These are phyloP conservation scores for Boulengeromyrus knoepffleri DNA, from an alignment of 2,113 vertebrate genomes.

Conservation along the genomic window DNA sequence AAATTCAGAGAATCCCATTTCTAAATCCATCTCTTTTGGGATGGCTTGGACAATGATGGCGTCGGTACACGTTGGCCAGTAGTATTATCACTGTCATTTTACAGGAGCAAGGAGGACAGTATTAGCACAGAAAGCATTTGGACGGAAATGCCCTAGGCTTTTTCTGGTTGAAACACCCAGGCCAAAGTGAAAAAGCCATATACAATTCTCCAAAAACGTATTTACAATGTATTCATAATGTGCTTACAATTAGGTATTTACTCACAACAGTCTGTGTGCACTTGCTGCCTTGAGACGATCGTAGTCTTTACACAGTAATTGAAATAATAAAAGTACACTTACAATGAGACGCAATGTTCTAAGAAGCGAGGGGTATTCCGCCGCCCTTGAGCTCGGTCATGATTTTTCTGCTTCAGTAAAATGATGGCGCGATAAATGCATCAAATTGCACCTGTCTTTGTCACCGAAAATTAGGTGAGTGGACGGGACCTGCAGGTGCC, in stretches of 20 bases:
- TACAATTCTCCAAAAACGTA: conserved; percentile 36
- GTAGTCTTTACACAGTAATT: not conserved
- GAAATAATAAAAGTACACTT: conserved; percentile 13
- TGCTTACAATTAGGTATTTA: not conserved
- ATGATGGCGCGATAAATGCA: not conserved
- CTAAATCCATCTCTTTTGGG: not conserved
- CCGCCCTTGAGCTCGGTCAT: not conserved
- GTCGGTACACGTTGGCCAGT: not conserved
- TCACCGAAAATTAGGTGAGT: conserved; percentile 15
- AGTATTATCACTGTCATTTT: not conserved
- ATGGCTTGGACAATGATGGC: not conserved
- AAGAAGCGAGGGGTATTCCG: not conserved
- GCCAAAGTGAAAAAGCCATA: conserved; percentile 8
- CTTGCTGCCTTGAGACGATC: not conserved
- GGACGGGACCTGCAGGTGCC: conserved; percentile 18
- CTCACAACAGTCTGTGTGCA: not conserved
- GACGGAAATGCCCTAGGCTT: conserved; percentile 47
- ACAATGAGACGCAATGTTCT: not conserved
- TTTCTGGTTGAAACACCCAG: conserved; percentile 42
- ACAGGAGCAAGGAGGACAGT: not conserved
- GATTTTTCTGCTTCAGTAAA: not conserved
- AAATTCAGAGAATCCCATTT: not conserved
- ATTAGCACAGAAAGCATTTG: conserved; percentile 21
- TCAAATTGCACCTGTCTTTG: not conserved
- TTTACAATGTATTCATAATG: conserved; percentile 3